phyloP scores from a whole-genome alignment of 2,888 invertebrate species.

The Mantis religiosa region DNA sequence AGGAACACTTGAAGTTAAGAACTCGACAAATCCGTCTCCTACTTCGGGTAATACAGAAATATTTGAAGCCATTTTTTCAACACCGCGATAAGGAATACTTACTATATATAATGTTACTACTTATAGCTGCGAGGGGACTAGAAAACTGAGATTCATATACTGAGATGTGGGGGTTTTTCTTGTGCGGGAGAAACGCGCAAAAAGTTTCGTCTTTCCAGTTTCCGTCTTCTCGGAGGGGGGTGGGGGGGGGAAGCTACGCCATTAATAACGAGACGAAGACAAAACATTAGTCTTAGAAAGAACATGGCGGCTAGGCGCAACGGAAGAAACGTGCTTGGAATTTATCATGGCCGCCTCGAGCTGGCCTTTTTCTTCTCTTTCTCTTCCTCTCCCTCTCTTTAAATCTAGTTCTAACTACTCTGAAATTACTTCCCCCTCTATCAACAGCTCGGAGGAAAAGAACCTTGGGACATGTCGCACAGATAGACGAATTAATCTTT shows the following conservation, averaged over 20 bases:
- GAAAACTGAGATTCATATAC: not conserved
- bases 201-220: conserved; percentile 1
- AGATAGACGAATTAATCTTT: not conserved
- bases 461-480: not conserved
- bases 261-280: conserved; percentile 11
- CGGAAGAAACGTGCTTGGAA: conserved; percentile 6
- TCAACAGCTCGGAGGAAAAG: not conserved
- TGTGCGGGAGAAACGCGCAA: not conserved
- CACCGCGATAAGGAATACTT: not conserved
- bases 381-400: not conserved
- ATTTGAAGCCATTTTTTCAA: not conserved
- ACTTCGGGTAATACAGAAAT: not conserved
- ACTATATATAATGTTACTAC: not conserved
- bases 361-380: not conserved
- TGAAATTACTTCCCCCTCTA: not conserved
- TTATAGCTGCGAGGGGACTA: not conserved
- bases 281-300: conserved; percentile 10
- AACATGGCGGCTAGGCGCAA: conserved; percentile 6
- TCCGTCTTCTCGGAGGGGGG: not conserved
- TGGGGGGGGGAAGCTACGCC: not conserved
- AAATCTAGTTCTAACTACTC: not conserved
- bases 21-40: not conserved
- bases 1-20: not conserved
- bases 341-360: not conserved
- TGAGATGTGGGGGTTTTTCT: not conserved